These are phyloP conservation scores for Rhabdophis nuchalis DNA, from an alignment of 2,797 vertebrate genomes.

Conservation along the genomic window DNA sequence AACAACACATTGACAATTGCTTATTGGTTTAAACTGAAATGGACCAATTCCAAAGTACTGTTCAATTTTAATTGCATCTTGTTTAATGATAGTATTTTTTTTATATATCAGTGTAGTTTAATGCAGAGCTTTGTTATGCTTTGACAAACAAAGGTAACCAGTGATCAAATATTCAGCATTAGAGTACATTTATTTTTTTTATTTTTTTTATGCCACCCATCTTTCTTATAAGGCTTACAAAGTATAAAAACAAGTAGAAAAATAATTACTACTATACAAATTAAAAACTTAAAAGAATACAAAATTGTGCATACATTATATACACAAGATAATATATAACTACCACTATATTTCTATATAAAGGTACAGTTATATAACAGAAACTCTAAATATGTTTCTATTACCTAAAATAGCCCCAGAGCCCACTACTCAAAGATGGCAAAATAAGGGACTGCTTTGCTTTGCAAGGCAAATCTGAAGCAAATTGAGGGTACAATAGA, in stretches of 20 bases:
- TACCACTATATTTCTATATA: neutral
- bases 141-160: constrained; percentile 1
- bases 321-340: neutral
- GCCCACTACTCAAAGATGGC: neutral
- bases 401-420: neutral
- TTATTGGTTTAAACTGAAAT: neutral
- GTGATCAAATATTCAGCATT: neutral
- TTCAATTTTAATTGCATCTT: neutral
- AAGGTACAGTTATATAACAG: neutral
- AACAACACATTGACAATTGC: neutral
- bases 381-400: constrained; percentile 18
- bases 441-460: neutral
- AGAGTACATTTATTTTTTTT: neutral
- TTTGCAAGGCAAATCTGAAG: neutral
- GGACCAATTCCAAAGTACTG: neutral
- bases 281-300: neutral
- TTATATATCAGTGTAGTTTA: constrained; percentile 2
- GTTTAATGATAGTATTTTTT: neutral
- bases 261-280: neutral
- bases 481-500: neutral
- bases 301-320: neutral
- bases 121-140: neutral
- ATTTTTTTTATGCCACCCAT: neutral
- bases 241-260: neutral
- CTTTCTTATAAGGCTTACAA: neutral